Base-by-base conservation (phyloP, 2,797 vertebrate species). In the Orientallactaga sibirica region DNA sequence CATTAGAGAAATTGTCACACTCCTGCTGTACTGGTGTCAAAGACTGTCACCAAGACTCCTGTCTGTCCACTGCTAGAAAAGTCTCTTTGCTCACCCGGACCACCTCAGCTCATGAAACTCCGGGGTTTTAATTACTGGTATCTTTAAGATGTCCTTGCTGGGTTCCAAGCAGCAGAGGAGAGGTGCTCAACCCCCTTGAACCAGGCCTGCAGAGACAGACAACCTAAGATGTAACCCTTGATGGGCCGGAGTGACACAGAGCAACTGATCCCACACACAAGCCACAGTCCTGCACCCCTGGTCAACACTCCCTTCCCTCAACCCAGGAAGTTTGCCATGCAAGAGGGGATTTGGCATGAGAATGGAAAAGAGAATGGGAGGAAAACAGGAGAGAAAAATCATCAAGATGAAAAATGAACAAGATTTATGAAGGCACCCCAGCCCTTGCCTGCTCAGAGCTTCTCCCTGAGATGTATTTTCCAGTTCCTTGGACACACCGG, bases 1-100 rank as follows among this genome's bases (percentile, higher is more conserved):
- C 95, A 93, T 94, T 97, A 95, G 93, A 96, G 96, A 96, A 98
- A 97, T 96, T 96, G 96, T 97, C 97, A 96, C 86, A 0, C 93
- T 92, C 86, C 92, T 97, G 96, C 93, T 95, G n/a, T 94, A 93
- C 96, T 97, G 88, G 83, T 95, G 85, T 94, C 84, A 95, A 95
- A 92, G 78, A 75, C 96, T 95, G 86, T 96, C 92, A 92, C 96
- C 94, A 88, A 86, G 91, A 97, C 97, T 98, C 85, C 94, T 91
- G 92, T 95, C 93, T 79, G 93, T 86, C 33, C 33, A 37, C 33
- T 97, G 95, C 93, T 97, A 93, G 97, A 93, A 95, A 95, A 81
- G 43, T 66, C 64, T 95, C 96, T 96, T 85, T 97, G 93, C 96
- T 96, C 92, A 86, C 81, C 66, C 8, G 0, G 78, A 85, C 92